Evolutionary conservation across 53 echinoderm and acorn worm species (phyloP).

Genomic region (Holothuria leucospilota): DNA sequence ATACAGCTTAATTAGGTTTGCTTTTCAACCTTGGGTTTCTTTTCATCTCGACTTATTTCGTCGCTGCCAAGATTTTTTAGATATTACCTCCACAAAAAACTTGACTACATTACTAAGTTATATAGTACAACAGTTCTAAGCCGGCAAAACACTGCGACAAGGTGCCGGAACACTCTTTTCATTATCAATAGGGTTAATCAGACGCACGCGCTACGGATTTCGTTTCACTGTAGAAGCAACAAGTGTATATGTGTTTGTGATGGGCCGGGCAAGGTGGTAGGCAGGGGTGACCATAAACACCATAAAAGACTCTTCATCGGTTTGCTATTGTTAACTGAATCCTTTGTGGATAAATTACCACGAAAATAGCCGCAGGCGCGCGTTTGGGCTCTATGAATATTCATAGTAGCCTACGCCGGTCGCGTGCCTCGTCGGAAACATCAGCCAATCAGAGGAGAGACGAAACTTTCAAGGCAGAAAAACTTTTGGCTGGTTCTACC

Average conservation of each 20-base stretch:
- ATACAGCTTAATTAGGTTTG: slow-evolving; percentile 13
- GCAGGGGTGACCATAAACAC: background rate
- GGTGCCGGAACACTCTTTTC: background rate
- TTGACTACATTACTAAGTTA: no score
- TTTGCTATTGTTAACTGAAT: background rate
- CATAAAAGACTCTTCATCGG: background rate
- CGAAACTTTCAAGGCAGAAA: no score
- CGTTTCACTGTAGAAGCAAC: background rate
- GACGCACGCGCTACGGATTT: slow-evolving; percentile 5
- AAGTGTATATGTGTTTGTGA: background rate
- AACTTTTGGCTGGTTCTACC: background rate
- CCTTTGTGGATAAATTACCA: background rate
- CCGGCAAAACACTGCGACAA: no score
- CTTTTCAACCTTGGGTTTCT: slow-evolving; percentile 12
- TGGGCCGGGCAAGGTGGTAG: slow-evolving; percentile 15
- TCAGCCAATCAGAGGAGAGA: background rate
- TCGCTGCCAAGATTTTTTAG: slow-evolving; percentile 7
- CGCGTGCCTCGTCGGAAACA: background rate
- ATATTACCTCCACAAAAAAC: no score
- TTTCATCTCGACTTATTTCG: slow-evolving; percentile 1
- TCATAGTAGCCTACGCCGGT: background rate
- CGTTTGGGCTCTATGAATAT: background rate
- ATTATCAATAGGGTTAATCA: slow-evolving; percentile 18
- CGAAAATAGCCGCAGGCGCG: background rate
- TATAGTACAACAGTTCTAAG: no score